These are phyloP conservation scores for Achlya flavicornis DNA, from an alignment of 2,888 invertebrate species.

Conservation along the genomic window DNA sequence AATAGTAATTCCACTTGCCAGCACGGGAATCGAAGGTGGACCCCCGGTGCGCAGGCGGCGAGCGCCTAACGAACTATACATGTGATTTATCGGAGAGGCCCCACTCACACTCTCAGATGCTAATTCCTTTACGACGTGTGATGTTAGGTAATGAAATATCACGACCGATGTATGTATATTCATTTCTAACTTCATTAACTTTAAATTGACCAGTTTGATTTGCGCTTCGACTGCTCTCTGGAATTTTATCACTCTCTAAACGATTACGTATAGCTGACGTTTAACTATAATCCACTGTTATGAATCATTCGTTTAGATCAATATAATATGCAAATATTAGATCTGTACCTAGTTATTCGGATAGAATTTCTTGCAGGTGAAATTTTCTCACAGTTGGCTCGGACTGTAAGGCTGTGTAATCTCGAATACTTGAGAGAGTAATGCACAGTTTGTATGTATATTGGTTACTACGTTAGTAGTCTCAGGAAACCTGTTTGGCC, in stretches of 20 bases:
- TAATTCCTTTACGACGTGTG: constrained; percentile 78
- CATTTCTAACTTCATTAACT: constrained; percentile 53
- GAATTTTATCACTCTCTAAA: neutral
- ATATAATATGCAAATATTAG: constrained; percentile 11
- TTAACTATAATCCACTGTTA: neutral
- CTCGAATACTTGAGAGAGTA: constrained; percentile 68
- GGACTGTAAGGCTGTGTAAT: constrained; percentile 64
- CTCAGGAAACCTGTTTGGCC: constrained; percentile 72
- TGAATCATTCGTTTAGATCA: constrained; percentile 1
- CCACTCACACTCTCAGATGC: constrained; percentile 64
- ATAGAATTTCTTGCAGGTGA: constrained; percentile 67
- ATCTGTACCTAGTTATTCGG: constrained; percentile 22
- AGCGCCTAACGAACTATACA: constrained; percentile 79
- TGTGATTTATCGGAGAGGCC: constrained; percentile 70
- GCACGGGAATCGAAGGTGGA: constrained; percentile 73
- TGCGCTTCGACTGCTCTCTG: constrained; percentile 6
- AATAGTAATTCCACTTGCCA: constrained; percentile 73
- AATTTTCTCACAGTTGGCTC: constrained; percentile 76
- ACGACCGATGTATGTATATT: constrained; percentile 29
- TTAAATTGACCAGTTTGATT: constrained; percentile 30
- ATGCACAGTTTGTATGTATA: constrained; percentile 76
- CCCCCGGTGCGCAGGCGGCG: constrained; percentile 70
- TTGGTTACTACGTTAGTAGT: constrained; percentile 81
- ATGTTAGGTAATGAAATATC: constrained; percentile 66
- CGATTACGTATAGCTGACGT: constrained; percentile 5